Evolutionary conservation across 2,797 vertebrate genomes (phyloP).

Genomic region (Chrysocyon brachyurus): DNA sequence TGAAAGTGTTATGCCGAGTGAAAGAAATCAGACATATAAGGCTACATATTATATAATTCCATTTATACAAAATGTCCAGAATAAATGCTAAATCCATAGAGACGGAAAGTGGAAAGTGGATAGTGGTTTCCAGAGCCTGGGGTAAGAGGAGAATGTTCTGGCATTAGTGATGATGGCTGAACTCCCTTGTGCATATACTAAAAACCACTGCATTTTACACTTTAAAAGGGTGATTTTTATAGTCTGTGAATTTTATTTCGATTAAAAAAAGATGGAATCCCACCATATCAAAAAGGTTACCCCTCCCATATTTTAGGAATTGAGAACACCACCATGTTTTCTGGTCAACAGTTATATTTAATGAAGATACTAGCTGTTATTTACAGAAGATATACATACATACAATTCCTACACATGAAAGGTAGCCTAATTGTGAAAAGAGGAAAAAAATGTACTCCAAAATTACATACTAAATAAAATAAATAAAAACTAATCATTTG

Average conservation of each 20-base stretch:
- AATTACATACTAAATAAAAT: conserved; percentile 93
- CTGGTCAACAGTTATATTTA: conserved; percentile 88
- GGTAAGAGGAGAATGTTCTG: not conserved
- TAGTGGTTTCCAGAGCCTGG: not conserved
- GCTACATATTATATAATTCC: not conserved
- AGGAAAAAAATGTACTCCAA: conserved; percentile 86
- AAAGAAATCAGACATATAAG: conserved; percentile 31
- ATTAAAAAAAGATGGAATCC: not conserved
- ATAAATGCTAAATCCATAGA: not conserved
- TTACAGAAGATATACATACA: conserved; percentile 89
- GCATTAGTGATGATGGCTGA: not conserved
- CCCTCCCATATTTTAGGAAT: conserved; percentile 67
- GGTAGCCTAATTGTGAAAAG: conserved; percentile 88
- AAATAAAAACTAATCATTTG: conserved; percentile 92
- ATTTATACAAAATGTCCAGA: not conserved
- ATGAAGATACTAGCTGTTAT: conserved; percentile 88
- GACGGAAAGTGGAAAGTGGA: not conserved
- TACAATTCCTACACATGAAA: conserved; percentile 88
- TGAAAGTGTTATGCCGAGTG: not conserved
- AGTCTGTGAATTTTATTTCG: conserved; percentile 14
- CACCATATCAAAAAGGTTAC: conserved; percentile 46
- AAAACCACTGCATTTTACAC: not conserved
- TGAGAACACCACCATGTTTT: conserved; percentile 78
- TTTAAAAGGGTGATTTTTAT: conserved; percentile 36
- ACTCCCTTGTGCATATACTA: not conserved